Base-by-base conservation (phyloP, 2,888 invertebrate genomes). In the Disparrhopalites patrizii region DNA sequence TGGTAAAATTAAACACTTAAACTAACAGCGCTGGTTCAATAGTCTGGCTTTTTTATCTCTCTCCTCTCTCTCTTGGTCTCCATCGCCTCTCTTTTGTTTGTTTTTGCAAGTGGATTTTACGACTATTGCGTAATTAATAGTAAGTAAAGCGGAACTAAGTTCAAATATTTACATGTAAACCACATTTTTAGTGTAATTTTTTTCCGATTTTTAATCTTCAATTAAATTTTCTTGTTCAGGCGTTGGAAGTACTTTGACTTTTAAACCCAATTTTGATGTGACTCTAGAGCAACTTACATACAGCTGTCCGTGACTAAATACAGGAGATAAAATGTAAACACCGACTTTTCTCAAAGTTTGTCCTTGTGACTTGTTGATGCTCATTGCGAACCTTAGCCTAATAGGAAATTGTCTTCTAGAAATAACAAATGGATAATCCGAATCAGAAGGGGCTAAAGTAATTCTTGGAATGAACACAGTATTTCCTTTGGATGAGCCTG, bases 351-450 rank as follows among this genome's bases (percentile, higher is more conserved):
- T 64, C 7, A 75, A 62, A 15, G 72, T 69, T 58, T 78, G 77
- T 0, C 78, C 78, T 58, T 77, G 78, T 1, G 76, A 70, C 64
- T 78, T 77, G 47, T 76, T 76, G 28, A 75, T 73, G 1, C 76
- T 76, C 66, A 74, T 74, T 1, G 57, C 57, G 68, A 73, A 78
- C 8, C 76, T 74, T 1, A 76, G 38, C n/a, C 73, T 68, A 1
- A 78, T 18, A 1, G 76, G 76, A 58, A 76, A 76, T 52, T 76
- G 75, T 7, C 69, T 63, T 18, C 75, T 55, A 27, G 61, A 68
- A 15, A 76, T 69, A 28, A 60, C 33, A 27, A 76, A 73, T 1
- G 69, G 75, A 0, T 68, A 7, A n/a, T 68, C 61, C 5, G 15
- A 25, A 13, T 66, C 66, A 0, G 31, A 27, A 0, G 58, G 61